Evolutionary conservation across 2,113 vertebrate species (phyloP), one percentile per base, ranked within the genome.

Genomic region (Myotis davidii): DNA sequence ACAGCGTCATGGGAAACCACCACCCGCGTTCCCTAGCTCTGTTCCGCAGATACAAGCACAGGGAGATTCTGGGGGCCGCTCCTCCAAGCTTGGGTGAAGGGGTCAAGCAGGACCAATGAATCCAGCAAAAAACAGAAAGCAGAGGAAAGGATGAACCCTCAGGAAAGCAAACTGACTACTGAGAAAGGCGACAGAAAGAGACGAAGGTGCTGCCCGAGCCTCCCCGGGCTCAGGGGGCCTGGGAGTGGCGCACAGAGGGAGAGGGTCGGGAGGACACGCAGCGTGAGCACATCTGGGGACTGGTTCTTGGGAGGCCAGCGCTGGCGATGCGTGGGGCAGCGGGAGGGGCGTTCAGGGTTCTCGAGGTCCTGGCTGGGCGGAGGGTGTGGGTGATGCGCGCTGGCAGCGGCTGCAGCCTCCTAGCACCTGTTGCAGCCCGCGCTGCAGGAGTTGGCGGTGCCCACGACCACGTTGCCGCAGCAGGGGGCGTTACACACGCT

Each of bases 401-500:
- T 90, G 42, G 91, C 42, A 9, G 34, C 16, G 78, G 29, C 37
- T n/a, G 23, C 0, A 16, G 10, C 45, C 42, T 27, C 83, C 76
- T 97, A 92, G 94, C 97, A 96, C 91, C 65, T 85, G 95, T 86
- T 84, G 94, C 73, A 95, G 50, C 73, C 23, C 21, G 61, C 29
- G 10, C 95, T 61, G 3, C 95, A 97, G 79, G 94, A 39, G 0
- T 95, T 95, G 9, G 88, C n/a, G 8, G 96, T 95, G 82, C 95
- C 74, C 37, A 93, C 85, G 34, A 97, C 93, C 67, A 97, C 10
- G 20, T 94, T 97, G 45, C 90, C 77, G n/a, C 82, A 92, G 87
- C 82, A 64, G 5, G 96, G 95, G 65, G 4, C 92, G n/a, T 94
- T 96, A 79, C 96, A 91, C 37, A 88, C 88, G 39, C 94, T 93